Percentiles rank a stretch among this genome's conserved stretches.
Evolutionary conservation across 2,113 vertebrate genomes (phyloP).

Genomic region (Cricetomys ansorgei): DNA sequence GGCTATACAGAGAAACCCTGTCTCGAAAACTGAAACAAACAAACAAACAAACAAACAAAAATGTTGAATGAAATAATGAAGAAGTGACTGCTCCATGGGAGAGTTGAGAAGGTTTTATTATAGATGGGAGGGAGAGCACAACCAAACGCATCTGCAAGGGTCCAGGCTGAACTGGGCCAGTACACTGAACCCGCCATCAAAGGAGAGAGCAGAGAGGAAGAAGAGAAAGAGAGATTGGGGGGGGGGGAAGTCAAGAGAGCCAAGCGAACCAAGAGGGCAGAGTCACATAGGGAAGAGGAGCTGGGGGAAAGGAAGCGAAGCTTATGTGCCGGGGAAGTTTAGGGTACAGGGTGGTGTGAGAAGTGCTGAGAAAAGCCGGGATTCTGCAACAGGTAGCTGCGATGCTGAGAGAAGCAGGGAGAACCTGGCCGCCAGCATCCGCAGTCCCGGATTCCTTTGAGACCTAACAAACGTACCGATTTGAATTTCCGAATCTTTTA

Average conservation of each 20-base stretch:
- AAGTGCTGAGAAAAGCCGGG: background rate
- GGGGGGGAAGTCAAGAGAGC: background rate
- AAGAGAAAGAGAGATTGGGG: background rate
- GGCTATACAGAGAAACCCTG: background rate
- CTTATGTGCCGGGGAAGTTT: background rate
- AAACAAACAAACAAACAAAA: background rate
- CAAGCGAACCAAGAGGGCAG: background rate
- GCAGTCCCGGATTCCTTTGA: background rate
- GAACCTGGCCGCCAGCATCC: background rate
- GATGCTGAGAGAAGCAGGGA: background rate
- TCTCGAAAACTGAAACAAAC: background rate
- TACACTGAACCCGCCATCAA: background rate
- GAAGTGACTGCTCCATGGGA: background rate
- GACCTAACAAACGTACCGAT: background rate
- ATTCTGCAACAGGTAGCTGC: background rate
- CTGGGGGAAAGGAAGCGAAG: background rate
- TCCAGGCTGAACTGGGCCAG: background rate
- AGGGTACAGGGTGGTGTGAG: background rate
- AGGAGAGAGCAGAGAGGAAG: background rate
- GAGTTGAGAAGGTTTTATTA: background rate
- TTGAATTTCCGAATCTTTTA: constrained; percentile 32
- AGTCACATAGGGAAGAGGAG: background rate
- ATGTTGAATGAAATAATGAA: background rate
- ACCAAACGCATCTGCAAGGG: background rate
- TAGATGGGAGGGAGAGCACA: background rate